Conservation (phyloP, 1,140 invertebrate genomes). For the Drosophila equinoxialis region DNA sequence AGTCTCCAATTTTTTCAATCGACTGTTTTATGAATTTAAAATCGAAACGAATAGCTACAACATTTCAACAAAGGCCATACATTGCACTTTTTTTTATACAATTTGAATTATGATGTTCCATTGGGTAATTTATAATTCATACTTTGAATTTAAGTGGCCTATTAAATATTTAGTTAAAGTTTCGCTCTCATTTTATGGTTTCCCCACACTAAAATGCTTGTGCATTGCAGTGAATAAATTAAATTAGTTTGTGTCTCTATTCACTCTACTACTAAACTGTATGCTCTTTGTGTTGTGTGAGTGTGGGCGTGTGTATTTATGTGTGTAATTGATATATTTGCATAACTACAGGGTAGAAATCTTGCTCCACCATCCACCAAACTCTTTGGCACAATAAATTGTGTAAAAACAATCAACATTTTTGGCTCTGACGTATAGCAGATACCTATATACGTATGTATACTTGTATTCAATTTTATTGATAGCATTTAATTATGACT, state of each 20-base stretch:
- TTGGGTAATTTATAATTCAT: neutral
- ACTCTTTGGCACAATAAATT: neutral
- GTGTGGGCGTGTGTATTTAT: neutral
- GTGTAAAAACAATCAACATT: slow-evolving; percentile 9
- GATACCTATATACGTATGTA: neutral
- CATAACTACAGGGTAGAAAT: neutral
- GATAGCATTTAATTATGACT: slow-evolving; percentile 15
- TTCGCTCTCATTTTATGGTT: neutral
- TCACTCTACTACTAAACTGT: neutral
- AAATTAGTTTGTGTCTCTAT: neutral
- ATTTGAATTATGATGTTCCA: neutral
- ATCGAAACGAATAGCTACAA: too few relatives aligned
- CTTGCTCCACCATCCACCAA: neutral
- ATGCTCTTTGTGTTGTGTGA: neutral
- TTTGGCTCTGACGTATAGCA: slow-evolving; percentile 9
- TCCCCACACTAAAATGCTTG: neutral
- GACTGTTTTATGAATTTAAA: too few relatives aligned
- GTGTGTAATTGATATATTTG: slow-evolving; percentile 22
- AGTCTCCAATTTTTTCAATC: too few relatives aligned
- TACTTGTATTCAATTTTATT: slow-evolving; percentile 3
- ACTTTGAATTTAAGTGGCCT: neutral
- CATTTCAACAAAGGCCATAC: too few relatives aligned
- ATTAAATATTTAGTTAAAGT: slow-evolving; percentile 11
- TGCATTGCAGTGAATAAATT: slow-evolving; percentile 15
- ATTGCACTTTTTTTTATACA: too few relatives aligned